A percentile compares a stretch with the other conserved stretches of the same genome.
These are phyloP conservation scores for Crypturellus tataupa DNA, from an alignment of 2,797 vertebrate species.

Conservation along the genomic window DNA sequence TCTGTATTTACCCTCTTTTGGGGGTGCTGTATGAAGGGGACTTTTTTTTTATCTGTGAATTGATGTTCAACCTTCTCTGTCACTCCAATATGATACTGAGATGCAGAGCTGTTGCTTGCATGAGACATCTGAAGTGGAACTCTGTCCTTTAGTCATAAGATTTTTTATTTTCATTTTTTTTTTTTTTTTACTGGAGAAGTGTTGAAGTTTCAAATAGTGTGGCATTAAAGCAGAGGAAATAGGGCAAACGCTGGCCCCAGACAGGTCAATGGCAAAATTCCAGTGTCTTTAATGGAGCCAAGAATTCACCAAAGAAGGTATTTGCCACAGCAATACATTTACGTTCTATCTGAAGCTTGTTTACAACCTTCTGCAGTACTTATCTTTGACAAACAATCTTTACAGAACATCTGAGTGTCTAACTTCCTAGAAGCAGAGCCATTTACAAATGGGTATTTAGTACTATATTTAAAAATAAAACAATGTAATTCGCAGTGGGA, in stretches of 20 bases:
- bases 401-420: not conserved
- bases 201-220: not conserved
- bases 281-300: not conserved
- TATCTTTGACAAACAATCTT: constrained; percentile 35
- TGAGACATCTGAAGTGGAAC: not conserved
- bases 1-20: not conserved
- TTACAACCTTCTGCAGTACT: constrained; percentile 20
- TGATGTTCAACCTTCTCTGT: not conserved
- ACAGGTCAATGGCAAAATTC: constrained; percentile 25
- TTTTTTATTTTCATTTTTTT: not conserved
- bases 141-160: not conserved
- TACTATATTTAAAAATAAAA: constrained; percentile 11
- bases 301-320: not conserved
- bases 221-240: not conserved
- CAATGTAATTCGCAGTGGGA: not conserved
- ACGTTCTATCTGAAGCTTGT: constrained; percentile 4
- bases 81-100: not conserved
- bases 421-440: not conserved
- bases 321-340: not conserved
- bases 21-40: not conserved
- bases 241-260: not conserved
- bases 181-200: not conserved
- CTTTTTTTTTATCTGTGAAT: not conserved
- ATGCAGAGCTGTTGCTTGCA: not conserved
- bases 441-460: constrained; percentile 11